Percentiles rank a stretch among this genome's conserved stretches.
Evolutionary conservation across 2,113 vertebrate genomes (phyloP).

Genomic region (Propithecus coquereli): DNA sequence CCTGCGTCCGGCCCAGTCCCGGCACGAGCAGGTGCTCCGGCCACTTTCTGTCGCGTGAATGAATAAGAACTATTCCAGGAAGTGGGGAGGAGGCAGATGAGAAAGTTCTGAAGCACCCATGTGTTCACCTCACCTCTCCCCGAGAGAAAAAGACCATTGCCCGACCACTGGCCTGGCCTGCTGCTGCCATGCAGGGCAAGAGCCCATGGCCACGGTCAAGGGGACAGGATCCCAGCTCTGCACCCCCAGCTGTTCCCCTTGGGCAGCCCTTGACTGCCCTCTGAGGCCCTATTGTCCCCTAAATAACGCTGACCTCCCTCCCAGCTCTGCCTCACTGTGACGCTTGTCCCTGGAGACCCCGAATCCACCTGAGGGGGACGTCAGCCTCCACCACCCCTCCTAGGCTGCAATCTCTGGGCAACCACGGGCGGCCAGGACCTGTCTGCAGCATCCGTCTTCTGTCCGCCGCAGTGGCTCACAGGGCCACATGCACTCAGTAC

Average conservation of each 20-base stretch:
- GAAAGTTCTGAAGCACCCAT: not conserved
- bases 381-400: accelerated
- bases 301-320: not conserved
- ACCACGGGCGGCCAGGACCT: not conserved
- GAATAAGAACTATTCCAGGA: not conserved
- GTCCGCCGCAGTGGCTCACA: not conserved
- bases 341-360: not conserved
- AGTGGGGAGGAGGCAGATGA: not conserved
- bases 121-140: not conserved
- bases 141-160: too few species aligned
- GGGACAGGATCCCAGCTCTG: not conserved
- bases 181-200: not conserved
- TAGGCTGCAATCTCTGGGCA: not conserved
- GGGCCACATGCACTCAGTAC: accelerated
- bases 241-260: accelerated
- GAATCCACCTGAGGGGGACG: accelerated
- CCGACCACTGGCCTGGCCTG: too few species aligned
- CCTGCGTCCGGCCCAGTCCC: not conserved
- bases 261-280: not conserved
- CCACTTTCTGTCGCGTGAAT: not conserved
- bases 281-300: too few species aligned
- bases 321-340: not conserved
- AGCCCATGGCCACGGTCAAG: not conserved
- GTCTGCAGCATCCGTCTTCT: accelerated
- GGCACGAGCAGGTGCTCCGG: accelerated